Evolutionary conservation across 2,797 vertebrate species (phyloP).

Genomic region (Anguilla obscura): DNA sequence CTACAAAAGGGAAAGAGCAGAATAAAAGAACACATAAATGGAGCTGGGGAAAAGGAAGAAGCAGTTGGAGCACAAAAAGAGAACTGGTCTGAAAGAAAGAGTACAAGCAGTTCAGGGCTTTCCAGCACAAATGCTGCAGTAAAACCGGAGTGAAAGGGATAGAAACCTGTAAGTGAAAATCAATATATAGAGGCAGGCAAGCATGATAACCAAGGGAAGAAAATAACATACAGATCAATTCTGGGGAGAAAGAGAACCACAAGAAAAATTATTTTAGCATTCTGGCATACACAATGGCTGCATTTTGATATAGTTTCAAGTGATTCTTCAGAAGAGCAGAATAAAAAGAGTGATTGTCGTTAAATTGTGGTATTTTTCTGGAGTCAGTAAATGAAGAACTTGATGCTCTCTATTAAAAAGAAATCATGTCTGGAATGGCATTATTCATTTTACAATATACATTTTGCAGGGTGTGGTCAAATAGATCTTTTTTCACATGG

Average conservation of each 20-base stretch:
- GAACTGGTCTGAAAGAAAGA: slow-evolving; percentile 4
- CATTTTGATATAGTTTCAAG: not conserved
- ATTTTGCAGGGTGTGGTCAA: not conserved
- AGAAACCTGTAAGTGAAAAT: slow-evolving; percentile 81
- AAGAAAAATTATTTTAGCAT: slow-evolving; percentile 64
- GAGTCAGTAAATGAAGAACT: not conserved
- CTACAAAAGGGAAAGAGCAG: slow-evolving; percentile 6
- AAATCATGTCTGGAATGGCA: not conserved
- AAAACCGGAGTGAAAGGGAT: slow-evolving; percentile 77
- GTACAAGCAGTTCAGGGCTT: slow-evolving; percentile 40
- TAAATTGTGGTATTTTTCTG: not conserved
- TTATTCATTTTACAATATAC: not conserved
- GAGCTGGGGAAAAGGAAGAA: not conserved
- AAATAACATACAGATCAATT: slow-evolving; percentile 78
- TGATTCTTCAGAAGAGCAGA: not conserved
- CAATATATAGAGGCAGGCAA: slow-evolving; percentile 76
- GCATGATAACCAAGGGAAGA: slow-evolving; percentile 63
- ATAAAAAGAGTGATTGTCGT: not conserved
- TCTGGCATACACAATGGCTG: not conserved
- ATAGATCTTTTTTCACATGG: not conserved
- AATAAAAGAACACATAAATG: slow-evolving; percentile 13
- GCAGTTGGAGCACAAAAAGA: not conserved
- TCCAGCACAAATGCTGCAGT: slow-evolving; percentile 65
- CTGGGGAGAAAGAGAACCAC: slow-evolving; percentile 65
- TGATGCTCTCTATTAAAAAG: not conserved